A percentile compares a stretch with the other conserved stretches of the same genome.
Conservation (phyloP, 2,113 vertebrate genomes). For the Thalassoma bifasciatum region DNA sequence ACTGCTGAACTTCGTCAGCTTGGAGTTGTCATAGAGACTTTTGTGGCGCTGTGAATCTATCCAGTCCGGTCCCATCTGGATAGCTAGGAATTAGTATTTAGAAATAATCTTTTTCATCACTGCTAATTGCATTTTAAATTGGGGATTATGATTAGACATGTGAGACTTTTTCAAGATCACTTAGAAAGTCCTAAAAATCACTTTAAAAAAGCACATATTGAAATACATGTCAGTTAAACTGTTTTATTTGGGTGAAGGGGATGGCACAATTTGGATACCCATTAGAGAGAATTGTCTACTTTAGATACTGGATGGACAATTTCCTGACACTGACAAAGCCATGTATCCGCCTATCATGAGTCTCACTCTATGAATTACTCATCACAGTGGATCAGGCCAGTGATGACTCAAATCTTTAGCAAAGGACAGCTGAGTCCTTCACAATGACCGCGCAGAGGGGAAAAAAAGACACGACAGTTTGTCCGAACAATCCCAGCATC, state of each 20-base stretch:
- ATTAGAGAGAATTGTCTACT: background rate
- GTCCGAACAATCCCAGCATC: background rate
- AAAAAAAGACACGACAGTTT: constrained; percentile 4
- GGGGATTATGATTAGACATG: too few species aligned
- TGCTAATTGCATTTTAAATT: too few species aligned
- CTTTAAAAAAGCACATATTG: background rate
- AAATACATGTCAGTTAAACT: background rate
- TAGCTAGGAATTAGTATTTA: too few species aligned
- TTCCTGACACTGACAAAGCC: constrained; percentile 27
- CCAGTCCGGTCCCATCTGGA: too few species aligned
- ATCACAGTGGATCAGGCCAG: constrained; percentile 27
- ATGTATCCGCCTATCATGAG: background rate
- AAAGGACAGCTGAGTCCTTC: constrained; percentile 28
- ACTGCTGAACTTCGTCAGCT: too few species aligned
- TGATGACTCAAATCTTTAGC: constrained; percentile 52
- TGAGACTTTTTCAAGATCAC: too few species aligned
- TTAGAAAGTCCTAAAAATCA: too few species aligned
- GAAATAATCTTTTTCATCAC: too few species aligned
- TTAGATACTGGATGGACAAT: background rate
- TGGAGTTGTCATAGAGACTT: too few species aligned
- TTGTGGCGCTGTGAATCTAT: too few species aligned
- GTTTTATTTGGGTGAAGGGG: background rate
- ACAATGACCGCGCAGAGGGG: constrained; percentile 7
- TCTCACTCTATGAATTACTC: constrained; percentile 38
- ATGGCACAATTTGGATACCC: too few species aligned